Conservation (phyloP, 2,797 vertebrate species). For the Mormyrops attenuatus region DNA sequence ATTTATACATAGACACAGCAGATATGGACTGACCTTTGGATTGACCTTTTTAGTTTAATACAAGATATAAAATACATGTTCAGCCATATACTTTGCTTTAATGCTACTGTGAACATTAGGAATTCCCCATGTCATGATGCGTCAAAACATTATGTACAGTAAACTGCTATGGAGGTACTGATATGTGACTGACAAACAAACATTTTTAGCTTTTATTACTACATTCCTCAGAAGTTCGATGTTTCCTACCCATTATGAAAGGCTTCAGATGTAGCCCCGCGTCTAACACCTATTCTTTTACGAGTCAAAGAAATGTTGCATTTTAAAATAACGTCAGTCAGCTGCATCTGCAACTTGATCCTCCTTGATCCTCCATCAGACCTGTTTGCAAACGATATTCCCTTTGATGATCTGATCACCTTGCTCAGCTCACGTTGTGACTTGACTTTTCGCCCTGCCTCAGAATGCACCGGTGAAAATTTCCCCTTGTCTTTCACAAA, state of each 20-base stretch:
- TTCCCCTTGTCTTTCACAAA: slow-evolving; percentile 37
- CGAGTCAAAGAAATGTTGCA: slow-evolving; percentile 27
- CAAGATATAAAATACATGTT: slow-evolving; percentile 38
- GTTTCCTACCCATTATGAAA: slow-evolving; percentile 28
- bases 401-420: slow-evolving; percentile 43
- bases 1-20: background rate
- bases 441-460: slow-evolving; percentile 37
- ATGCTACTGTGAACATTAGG: slow-evolving; percentile 45
- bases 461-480: slow-evolving; percentile 31
- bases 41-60: slow-evolving; percentile 25
- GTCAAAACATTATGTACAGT: slow-evolving; percentile 40
- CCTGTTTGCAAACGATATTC: slow-evolving; percentile 38
- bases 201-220: slow-evolving; percentile 30
- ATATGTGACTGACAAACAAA: slow-evolving; percentile 34
- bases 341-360: slow-evolving; percentile 33
- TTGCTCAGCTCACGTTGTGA: slow-evolving; percentile 31
- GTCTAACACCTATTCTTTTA: slow-evolving; percentile 16
- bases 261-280: slow-evolving; percentile 27
- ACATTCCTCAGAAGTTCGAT: slow-evolving; percentile 17
- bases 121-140: slow-evolving; percentile 43
- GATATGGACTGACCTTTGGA: slow-evolving; percentile 24
- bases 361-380: slow-evolving; percentile 39
- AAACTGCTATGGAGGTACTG: slow-evolving; percentile 27
- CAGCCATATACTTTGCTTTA: slow-evolving; percentile 37
- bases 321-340: slow-evolving; percentile 35